These are phyloP conservation scores for Thysanoteuthis rhombus DNA, from an alignment of 2,888 invertebrate species.

Conservation along the genomic window DNA sequence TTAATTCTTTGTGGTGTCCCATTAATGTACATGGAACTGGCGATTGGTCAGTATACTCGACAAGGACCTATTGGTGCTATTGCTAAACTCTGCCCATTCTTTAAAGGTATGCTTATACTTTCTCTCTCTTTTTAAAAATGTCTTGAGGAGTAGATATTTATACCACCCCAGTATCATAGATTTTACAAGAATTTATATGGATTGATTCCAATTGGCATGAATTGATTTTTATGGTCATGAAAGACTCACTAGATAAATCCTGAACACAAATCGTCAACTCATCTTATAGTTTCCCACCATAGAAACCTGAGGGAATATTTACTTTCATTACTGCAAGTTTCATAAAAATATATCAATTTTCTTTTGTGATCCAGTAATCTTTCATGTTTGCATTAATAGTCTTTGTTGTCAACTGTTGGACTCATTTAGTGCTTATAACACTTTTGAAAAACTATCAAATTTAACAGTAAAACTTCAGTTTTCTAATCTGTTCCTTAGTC, in stretches of 20 bases:
- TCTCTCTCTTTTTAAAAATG: background rate
- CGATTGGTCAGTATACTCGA: slow-evolving; percentile 90
- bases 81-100: slow-evolving; percentile 89
- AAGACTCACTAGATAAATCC: no score
- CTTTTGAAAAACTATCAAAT: no score
- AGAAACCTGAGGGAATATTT: no score
- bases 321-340: no score
- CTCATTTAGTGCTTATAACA: no score
- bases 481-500: no score
- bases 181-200: background rate
- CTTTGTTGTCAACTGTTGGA: background rate
- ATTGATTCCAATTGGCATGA: background rate
- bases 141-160: background rate
- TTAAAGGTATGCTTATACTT: slow-evolving; percentile 75
- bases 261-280: no score
- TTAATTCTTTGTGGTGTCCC: slow-evolving; percentile 90
- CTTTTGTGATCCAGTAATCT: background rate
- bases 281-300: no score
- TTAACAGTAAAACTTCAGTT: no score
- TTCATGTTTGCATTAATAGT: background rate
- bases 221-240: no score
- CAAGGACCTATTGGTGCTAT: slow-evolving; percentile 91
- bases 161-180: background rate
- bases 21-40: slow-evolving; percentile 91
- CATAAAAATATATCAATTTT: no score